These are phyloP conservation scores for Phymanthus crucifer DNA, from an alignment of 92 coral and sea anemone genomes.

Conservation along the genomic window DNA sequence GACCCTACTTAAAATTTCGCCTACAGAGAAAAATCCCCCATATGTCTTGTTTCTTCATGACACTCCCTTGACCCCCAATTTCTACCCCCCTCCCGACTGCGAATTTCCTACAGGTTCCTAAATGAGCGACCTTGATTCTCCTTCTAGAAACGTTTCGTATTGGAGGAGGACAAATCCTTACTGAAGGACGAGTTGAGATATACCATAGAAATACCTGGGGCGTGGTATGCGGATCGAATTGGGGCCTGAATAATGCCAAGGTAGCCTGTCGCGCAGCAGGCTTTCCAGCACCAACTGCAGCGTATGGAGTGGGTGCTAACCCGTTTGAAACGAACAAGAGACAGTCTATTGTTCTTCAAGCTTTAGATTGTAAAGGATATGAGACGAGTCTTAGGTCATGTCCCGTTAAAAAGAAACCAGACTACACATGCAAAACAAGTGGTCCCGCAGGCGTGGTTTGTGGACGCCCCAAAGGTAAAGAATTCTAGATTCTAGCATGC, in stretches of 20 bases:
- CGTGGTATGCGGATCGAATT: neutral
- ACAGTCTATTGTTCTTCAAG: neutral
- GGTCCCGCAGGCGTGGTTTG: neutral
- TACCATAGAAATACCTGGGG: neutral
- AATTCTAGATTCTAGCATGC: neutral
- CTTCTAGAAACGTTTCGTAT: neutral
- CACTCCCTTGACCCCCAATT: neutral
- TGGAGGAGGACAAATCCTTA: neutral
- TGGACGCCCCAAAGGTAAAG: constrained; percentile 1
- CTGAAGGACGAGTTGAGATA: neutral
- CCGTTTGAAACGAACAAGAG: neutral
- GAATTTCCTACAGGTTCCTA: too few relatives aligned
- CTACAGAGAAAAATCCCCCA: too few relatives aligned
- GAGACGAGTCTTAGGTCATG: constrained; percentile 1
- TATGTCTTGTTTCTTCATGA: too few relatives aligned
- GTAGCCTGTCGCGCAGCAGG: neutral
- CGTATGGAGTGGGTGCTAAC: neutral
- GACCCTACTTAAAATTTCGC: too few relatives aligned
- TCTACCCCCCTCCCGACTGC: too few relatives aligned
- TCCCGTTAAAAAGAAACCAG: neutral
- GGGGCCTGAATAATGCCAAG: neutral
- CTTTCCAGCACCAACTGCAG: neutral
- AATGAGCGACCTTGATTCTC: neutral
- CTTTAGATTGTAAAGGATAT: neutral
- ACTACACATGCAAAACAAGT: neutral